Evolutionary conservation across 2,888 invertebrate genomes (phyloP), one percentile per base, ranked within the genome.

Genomic region (Andrena praecox): DNA sequence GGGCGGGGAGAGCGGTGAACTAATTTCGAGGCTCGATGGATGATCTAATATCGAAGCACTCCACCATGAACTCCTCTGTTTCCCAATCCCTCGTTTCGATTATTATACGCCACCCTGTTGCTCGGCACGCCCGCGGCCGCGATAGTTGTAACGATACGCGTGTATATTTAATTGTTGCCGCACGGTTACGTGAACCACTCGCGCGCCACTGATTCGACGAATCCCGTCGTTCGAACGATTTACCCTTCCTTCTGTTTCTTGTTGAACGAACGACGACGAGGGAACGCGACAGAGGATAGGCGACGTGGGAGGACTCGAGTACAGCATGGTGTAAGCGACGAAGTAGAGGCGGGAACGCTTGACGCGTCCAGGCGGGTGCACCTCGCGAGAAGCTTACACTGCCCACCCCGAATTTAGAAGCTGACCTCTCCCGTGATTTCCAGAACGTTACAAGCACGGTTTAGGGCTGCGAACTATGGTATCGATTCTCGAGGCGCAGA

Each of bases 301-400:
- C 29, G 20, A 52, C 67, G 31, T n/a, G 69, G 56, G 56, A 69
- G 35, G 10, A 59, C 63, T 35, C 35, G 42, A 56, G 68, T 85
- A 77, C 78, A 82, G 83, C 71, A 82, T 82, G 82, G 82, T 77
- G 80, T 82, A 77, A 86, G 77, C 82, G 56, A 73, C 59, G 70
- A 63, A 78, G 56, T 76, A 60, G 66, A 77, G 69, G 56, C 72
- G 56, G 72, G 72, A 72, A 48, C 56, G 78, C 70, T 68, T 54
- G 85, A 75, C 71, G 85, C 60, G 80, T 82, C 54, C 24, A 56
- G 56, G 78, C 76, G 79, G 85, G 82, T 80, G 85, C 87, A 91
- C 88, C 89, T 90, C 86, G 90, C 89, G 42, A 89, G 72, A 80
- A 91, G 91, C 90, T 90, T 90, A 91, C 91, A 92, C 92, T 91